Evolutionary conservation across 2,888 invertebrate genomes (phyloP), one percentile per base, ranked within the genome.

Genomic region (Fragum sueziense): DNA sequence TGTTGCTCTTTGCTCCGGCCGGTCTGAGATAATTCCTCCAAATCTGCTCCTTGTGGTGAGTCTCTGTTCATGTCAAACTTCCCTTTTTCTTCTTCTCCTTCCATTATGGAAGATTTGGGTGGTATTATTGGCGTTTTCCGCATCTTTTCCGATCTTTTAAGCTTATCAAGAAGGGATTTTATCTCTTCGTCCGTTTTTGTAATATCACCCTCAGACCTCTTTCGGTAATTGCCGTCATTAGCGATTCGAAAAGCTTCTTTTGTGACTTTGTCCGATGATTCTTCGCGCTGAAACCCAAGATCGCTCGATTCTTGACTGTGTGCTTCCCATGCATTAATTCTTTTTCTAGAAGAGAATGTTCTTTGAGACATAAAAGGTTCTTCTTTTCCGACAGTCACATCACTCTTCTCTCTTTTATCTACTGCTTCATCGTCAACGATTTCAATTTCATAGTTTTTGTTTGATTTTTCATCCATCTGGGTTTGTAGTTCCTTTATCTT

Each of bases 161-260:
- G 41, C n/a, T 80, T 65, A 29, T 78, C 74, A 74, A 84, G 76
- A 33, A 80, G 62, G 1, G 79, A 61, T 20, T 73, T 59, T 17
- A 84, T 80, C 67, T 84, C 84, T n/a, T 54, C 47, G 47, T 84
- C 84, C 84, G 80, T 80, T 7, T 76, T 80, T 33, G 84, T 76
- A 52, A 84, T 80, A 29, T 74, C 76, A 61, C n/a, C 70, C 57
- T 84, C 84, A 29, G 77, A 84, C n/a, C 79, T 76, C 70, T n/a
- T n/a, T n/a, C n/a, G n/a, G n/a, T n/a, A n/a, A n/a, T n/a, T n/a
- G n/a, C n/a, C n/a, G n/a, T n/a, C n/a, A n/a, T n/a, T n/a, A n/a
- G n/a, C n/a, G n/a, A n/a, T n/a, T n/a, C n/a, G n/a, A n/a, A n/a
- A n/a, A n/a, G n/a, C n/a, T n/a, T n/a, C n/a, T n/a, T n/a, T n/a